Evolutionary conservation across 2,797 vertebrate genomes (phyloP).

Genomic region (Pipistrellus nathusii): DNA sequence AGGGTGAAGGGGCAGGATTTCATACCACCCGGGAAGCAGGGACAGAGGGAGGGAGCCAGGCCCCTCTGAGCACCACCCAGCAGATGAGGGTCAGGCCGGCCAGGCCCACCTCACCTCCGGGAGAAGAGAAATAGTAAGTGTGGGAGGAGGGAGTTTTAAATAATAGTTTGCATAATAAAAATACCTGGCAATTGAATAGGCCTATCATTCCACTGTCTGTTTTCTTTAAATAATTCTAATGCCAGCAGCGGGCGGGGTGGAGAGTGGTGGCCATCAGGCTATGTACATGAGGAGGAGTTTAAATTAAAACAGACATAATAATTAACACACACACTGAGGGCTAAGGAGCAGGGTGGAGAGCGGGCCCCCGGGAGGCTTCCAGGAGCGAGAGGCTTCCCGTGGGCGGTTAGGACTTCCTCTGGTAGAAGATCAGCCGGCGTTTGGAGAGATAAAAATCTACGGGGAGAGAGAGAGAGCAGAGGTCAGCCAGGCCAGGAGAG

Average conservation of each 20-base stretch:
- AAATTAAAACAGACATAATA: constrained; percentile 85
- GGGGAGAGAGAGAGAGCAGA: constrained; percentile 64
- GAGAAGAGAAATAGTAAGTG: not conserved
- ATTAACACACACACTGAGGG: constrained; percentile 77
- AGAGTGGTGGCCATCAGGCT: not conserved
- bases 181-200: constrained; percentile 12
- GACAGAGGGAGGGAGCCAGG: not conserved
- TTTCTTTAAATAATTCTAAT: constrained; percentile 78
- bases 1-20: not conserved
- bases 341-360: not conserved
- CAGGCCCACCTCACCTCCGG: not conserved
- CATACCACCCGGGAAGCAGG: not conserved
- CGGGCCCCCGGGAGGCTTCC: not conserved
- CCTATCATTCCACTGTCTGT: not conserved
- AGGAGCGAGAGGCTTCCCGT: not conserved
- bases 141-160: constrained; percentile 70
- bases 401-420: constrained; percentile 89
- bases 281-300: constrained; percentile 77
- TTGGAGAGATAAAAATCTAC: constrained; percentile 96
- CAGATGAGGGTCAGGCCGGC: not conserved
- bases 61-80: not conserved
- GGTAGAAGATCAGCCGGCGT: constrained; percentile 87
- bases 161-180: constrained; percentile 76
- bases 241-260: not conserved
- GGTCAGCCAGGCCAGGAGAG: not conserved